These are phyloP conservation scores for Mugil cephalus DNA, from an alignment of 2,113 vertebrate genomes.

Conservation along the genomic window DNA sequence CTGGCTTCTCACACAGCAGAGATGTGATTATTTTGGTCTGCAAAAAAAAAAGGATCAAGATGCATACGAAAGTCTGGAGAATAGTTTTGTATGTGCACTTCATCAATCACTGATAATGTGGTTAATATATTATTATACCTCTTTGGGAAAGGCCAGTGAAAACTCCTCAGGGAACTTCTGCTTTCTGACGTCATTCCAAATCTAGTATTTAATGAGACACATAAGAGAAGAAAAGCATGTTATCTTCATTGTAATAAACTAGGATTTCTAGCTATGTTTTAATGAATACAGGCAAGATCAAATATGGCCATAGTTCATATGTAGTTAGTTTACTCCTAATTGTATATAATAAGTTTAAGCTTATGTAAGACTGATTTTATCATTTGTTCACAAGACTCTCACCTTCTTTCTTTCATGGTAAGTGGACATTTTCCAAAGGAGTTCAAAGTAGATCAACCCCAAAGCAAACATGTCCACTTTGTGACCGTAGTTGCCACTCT, in stretches of 20 bases:
- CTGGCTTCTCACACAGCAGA: constrained; percentile 67
- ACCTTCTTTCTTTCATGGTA: constrained; percentile 45
- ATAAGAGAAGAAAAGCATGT: neutral
- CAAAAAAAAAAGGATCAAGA: constrained; percentile 4
- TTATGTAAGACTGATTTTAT: too few species aligned
- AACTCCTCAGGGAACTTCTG: constrained; percentile 63
- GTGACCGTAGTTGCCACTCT: constrained; percentile 63
- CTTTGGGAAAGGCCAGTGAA: constrained; percentile 29
- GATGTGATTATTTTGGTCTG: constrained; percentile 63
- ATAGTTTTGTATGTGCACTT: neutral
- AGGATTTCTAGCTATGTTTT: too few species aligned
- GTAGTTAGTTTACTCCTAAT: too few species aligned
- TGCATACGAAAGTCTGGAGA: too few species aligned
- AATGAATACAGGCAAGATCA: too few species aligned
- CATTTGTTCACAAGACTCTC: constrained; percentile 39
- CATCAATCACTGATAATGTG: neutral
- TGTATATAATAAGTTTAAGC: too few species aligned
- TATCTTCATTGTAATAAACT: neutral
- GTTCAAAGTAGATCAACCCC: constrained; percentile 89
- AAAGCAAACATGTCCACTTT: constrained; percentile 91
- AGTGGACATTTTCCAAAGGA: constrained; percentile 73
- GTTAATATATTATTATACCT: constrained; percentile 70
- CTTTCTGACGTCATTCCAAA: constrained; percentile 3
- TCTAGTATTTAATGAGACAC: constrained; percentile 48
- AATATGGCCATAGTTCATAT: too few species aligned